Conservation (phyloP, 1,140 invertebrate genomes). For the Octopus bimaculoides region DNA sequence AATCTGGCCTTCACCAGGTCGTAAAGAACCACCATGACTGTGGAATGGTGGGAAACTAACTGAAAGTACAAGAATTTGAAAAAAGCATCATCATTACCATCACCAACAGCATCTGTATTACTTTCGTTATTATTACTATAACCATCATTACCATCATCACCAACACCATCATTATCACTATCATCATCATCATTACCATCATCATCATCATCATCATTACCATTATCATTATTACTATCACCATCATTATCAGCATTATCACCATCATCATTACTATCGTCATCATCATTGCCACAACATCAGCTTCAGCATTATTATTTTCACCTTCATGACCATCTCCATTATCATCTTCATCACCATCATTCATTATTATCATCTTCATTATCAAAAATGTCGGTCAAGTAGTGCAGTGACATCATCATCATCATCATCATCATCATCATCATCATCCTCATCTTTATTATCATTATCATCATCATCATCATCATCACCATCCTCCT, state of each 20-base stretch:
- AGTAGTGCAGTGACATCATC: no score
- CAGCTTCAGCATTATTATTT: no score
- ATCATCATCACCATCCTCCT: no score
- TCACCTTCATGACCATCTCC: no score
- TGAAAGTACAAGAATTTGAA: slow-evolving; percentile 17
- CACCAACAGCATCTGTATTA: background rate
- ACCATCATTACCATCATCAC: background rate
- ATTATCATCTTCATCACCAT: no score
- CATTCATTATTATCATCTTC: no score
- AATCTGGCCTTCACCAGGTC: slow-evolving; percentile 47
- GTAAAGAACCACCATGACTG: slow-evolving; percentile 45
- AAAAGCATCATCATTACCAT: background rate
- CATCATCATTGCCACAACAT: no score
- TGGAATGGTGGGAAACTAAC: slow-evolving; percentile 31
- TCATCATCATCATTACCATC: background rate
- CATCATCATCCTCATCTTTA: no score
- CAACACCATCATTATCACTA: background rate
- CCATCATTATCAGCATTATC: background rate
- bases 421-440: no score
- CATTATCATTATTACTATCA: background rate
- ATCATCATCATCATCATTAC: background rate
- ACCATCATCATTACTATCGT: no score
- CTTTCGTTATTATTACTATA: background rate
- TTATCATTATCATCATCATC: no score
- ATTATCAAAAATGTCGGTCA: no score